Evolutionary conservation across 2,888 invertebrate species (phyloP).

Genomic region (Linnaemya tessellans): DNA sequence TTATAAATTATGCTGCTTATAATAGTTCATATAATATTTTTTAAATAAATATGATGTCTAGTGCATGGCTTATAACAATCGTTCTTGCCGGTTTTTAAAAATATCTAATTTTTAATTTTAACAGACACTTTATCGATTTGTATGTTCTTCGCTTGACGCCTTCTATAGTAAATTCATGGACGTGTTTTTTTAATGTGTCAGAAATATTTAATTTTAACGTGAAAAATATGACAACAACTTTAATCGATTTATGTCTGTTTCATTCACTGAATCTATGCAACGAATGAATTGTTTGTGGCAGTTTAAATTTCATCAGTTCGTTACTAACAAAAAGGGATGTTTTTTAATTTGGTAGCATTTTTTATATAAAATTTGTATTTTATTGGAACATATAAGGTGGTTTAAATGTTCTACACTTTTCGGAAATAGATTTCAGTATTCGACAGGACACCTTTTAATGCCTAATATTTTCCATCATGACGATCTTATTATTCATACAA

Average conservation of each 20-base stretch:
- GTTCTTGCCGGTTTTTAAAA: neutral
- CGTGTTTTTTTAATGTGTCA: conserved; percentile 77
- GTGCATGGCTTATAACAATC: neutral
- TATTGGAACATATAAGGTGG: neutral
- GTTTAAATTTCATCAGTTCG: conserved; percentile 51
- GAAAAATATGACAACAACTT: conserved; percentile 78
- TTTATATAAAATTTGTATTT: neutral
- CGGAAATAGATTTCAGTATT: no score
- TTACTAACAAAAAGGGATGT: conserved; percentile 13
- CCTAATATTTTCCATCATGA: no score
- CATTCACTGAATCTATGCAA: conserved; percentile 57
- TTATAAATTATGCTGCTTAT: no score
- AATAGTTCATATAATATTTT: no score
- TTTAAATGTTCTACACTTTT: no score
- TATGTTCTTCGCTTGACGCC: neutral
- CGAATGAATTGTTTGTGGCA: conserved; percentile 62
- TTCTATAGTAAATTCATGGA: conserved; percentile 62
- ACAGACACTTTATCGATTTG: neutral
- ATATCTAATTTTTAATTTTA: neutral
- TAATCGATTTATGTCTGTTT: conserved; percentile 79
- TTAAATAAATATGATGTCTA: neutral
- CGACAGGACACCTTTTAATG: no score
- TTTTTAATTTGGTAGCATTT: neutral
- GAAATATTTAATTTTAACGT: conserved; percentile 73
- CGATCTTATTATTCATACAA: no score